Evolutionary conservation across 2,113 vertebrate genomes (phyloP).

Genomic region (Microcebus ravelobensis): DNA sequence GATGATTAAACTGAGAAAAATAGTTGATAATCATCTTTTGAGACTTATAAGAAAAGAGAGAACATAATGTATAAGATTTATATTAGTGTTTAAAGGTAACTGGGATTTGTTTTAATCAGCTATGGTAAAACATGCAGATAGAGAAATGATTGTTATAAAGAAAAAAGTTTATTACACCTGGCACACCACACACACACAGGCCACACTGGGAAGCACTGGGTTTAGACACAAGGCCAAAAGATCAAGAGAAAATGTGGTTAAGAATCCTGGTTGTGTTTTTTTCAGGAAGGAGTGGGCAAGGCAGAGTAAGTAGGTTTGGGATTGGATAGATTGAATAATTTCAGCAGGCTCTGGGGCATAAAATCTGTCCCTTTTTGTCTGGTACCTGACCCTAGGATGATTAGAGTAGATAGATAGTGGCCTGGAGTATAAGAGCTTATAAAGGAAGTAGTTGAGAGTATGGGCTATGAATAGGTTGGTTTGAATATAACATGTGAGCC

Average conservation of each 20-base stretch:
- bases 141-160: neutral
- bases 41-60: neutral
- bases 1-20: neutral
- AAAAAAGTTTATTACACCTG: neutral
- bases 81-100: neutral
- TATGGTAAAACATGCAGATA: neutral
- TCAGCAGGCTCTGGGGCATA: neutral
- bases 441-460: neutral
- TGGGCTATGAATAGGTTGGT: neutral
- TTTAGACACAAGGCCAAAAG: neutral
- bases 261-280: neutral
- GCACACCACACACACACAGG: rapidly evolving
- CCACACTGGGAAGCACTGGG: rapidly evolving
- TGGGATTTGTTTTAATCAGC: neutral
- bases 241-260: neutral
- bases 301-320: neutral
- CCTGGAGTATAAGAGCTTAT: too few relatives aligned
- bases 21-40: neutral
- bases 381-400: neutral
- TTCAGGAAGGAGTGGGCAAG: neutral
- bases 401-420: neutral
- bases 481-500: neutral
- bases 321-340: neutral
- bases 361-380: neutral
- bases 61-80: neutral